Percentiles rank a stretch among this genome's conserved stretches.
phyloP scores from a whole-genome alignment of 1,140 invertebrate species.

The Lepidurus packardi region DNA sequence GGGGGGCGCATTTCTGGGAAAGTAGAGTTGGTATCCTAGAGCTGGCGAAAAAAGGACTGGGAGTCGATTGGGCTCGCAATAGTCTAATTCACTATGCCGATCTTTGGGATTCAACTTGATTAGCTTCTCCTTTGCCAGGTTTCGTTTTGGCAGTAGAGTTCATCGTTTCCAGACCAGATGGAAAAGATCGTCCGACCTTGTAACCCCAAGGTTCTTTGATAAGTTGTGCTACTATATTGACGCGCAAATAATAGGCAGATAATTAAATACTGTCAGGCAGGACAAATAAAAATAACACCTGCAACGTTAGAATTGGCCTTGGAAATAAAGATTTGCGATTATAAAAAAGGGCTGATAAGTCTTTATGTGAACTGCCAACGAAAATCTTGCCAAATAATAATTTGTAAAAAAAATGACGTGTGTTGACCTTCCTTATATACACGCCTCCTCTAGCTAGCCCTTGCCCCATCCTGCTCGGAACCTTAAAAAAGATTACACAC shows the following conservation, averaged over 20 bases:
- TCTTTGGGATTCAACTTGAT: not conserved
- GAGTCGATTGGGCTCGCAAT: too few species aligned
- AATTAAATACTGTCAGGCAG: not conserved
- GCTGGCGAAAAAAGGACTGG: too few species aligned
- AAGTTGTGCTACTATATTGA: not conserved
- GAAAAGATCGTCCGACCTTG: not conserved
- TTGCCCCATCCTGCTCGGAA: not conserved
- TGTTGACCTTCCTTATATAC: not conserved
- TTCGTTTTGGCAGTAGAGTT: not conserved
- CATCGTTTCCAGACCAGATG: not conserved
- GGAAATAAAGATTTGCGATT: not conserved
- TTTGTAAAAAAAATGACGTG: not conserved
- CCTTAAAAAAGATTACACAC: not conserved
- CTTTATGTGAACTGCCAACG: not conserved
- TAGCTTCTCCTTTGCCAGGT: not conserved
- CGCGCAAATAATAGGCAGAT: not conserved
- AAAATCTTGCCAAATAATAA: not conserved
- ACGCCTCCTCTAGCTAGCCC: not conserved
- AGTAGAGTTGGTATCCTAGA: too few species aligned
- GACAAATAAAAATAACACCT: not conserved
- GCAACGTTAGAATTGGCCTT: not conserved
- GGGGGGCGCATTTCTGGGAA: too few species aligned
- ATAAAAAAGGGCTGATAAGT: not conserved
- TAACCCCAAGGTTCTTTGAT: constrained; percentile 1
- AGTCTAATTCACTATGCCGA: too few species aligned